Conservation (phyloP, 23 tunicate genomes). For the Diplosoma virens region DNA sequence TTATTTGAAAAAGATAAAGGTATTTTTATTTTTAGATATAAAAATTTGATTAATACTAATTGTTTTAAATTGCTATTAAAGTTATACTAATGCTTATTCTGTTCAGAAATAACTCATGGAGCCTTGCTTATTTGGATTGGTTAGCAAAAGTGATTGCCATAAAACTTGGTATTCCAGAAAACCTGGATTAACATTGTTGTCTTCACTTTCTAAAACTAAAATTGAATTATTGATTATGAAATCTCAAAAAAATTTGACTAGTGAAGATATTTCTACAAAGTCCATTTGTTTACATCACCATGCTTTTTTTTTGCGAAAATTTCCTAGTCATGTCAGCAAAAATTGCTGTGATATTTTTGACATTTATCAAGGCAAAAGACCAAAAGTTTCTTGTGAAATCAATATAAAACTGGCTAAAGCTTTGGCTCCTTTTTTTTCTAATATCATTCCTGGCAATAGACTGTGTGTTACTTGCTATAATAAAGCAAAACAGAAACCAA, state of each 20-base stretch:
- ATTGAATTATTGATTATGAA: neutral
- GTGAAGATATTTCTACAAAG: neutral
- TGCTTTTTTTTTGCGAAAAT: constrained; percentile 2
- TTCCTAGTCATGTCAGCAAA: neutral
- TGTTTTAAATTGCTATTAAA: too few relatives aligned
- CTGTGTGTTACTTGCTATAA: neutral
- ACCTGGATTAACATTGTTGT: constrained; percentile 7
- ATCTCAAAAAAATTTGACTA: neutral
- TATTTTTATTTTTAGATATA: too few relatives aligned
- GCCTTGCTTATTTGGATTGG: constrained; percentile 2
- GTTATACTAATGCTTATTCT: too few relatives aligned
- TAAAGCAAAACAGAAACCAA: neutral
- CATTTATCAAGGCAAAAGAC: constrained; percentile 14
- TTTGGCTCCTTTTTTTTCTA: neutral
- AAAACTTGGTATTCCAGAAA: neutral
- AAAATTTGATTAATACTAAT: too few relatives aligned
- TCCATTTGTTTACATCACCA: constrained; percentile 7
- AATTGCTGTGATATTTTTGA: constrained; percentile 19
- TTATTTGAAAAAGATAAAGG: too few relatives aligned
- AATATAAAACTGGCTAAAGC: neutral
- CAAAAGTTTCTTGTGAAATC: constrained; percentile 3
- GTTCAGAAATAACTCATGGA: too few relatives aligned
- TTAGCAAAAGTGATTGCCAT: constrained; percentile 21
- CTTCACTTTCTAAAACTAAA: constrained; percentile 3
- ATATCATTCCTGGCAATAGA: constrained; percentile 5